Base-by-base conservation (phyloP, 2,888 invertebrate species). In the Platerodrilus igneus region DNA sequence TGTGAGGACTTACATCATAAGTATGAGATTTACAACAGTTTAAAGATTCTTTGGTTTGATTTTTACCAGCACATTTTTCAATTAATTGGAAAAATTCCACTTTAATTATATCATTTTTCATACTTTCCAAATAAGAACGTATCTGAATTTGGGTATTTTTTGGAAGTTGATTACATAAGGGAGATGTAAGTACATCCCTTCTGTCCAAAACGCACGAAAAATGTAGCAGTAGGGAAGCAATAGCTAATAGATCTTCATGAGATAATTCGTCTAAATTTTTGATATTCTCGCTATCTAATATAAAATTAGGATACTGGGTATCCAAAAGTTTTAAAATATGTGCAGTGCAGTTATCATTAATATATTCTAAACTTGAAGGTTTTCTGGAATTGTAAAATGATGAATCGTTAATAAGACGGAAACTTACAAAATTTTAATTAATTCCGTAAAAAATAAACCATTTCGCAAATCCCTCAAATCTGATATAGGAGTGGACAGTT, bases 181-280 rank as follows among this genome's bases (percentile, higher is more conserved):
- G 65, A 2, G 58, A 55, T 7, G 64, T 67, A 13, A 68, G 52
- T n/a, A 55, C 54, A 36, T 63, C 61, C 39, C 62, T 52, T 41
- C 62, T 52, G 39, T 66, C 64, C 31, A 59, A 48, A 17, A 67
- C 57, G 42, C 66, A 67, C 7, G 63, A 62, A 47, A 63, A 67
- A 50, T 68, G 65, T 53, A 68, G 48, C 32, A 68, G 44, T n/a
- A 67, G 47, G 3, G 66, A 64, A 13, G 57, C 60, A 18, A 64
- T 40, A 11, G 52, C 38, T 19, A 50, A 44, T 8, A 64, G 37
- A 37, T 62, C 60, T 4, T 29, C 30, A 15, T 33, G 17, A 9
- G 53, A 38, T 18, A 61, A 32, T 22, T 60, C 59, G 19, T 33
- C 43, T n/a, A 59, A 35, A 36, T 57, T 55, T 13, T 17, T 22